Conservation (phyloP, 1,140 invertebrate genomes). For the Zophobas morio region DNA sequence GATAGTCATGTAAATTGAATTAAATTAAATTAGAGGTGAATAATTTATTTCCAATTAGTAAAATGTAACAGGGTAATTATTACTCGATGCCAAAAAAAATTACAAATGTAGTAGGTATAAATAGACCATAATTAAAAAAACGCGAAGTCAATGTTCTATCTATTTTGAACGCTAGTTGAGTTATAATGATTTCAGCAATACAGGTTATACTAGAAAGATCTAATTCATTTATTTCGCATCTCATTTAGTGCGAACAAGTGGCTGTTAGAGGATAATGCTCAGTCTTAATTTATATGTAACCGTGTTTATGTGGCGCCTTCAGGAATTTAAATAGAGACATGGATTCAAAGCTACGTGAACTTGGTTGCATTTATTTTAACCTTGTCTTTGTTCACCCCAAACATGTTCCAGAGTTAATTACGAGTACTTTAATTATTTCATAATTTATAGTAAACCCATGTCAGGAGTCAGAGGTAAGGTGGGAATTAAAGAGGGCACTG, state of each 20-base stretch:
- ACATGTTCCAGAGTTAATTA: not conserved
- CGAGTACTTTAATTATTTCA: constrained; percentile 3
- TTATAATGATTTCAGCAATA: constrained; percentile 6
- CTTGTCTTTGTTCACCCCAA: too few relatives aligned
- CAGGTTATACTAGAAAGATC: not conserved
- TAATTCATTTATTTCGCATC: constrained; percentile 24
- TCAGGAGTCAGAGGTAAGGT: not conserved
- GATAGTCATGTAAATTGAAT: constrained; percentile 21
- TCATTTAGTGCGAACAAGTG: constrained; percentile 15
- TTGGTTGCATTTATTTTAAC: constrained; percentile 1
- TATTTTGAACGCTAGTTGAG: not conserved
- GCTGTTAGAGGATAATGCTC: constrained; percentile 29
- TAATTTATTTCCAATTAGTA: constrained; percentile 30
- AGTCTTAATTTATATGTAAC: constrained; percentile 41
- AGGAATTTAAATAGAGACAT: constrained; percentile 35
- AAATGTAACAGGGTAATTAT: constrained; percentile 5
- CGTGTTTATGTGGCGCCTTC: constrained; percentile 40
- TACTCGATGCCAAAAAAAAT: not conserved
- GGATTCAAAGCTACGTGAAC: constrained; percentile 6
- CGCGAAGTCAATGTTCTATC: too few relatives aligned
- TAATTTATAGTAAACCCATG: not conserved
- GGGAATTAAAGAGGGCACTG: not conserved
- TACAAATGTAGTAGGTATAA: too few relatives aligned
- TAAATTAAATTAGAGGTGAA: constrained; percentile 14
- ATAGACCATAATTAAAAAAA: not conserved